A percentile compares a stretch with the other conserved stretches of the same genome.
Evolutionary conservation across 2,113 vertebrate genomes (phyloP).

Genomic region (Megaceryle torquata): DNA sequence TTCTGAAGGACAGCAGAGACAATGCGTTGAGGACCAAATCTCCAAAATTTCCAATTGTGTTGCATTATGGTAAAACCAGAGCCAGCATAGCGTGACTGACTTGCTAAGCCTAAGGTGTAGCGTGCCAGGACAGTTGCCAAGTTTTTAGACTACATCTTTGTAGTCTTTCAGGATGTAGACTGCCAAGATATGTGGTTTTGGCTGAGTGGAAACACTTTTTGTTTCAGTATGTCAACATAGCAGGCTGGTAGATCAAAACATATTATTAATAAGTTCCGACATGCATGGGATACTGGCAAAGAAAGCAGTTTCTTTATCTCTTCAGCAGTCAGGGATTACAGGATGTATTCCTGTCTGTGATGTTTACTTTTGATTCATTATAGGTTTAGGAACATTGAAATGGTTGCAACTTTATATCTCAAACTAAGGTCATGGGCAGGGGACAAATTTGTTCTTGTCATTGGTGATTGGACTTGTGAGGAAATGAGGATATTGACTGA

Average conservation of each 20-base stretch:
- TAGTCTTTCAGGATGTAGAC: conserved; percentile 52
- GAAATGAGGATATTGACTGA: background rate
- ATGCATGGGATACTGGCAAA: conserved; percentile 36
- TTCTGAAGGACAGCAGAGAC: background rate
- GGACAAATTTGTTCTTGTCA: background rate
- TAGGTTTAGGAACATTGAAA: background rate
- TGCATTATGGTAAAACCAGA: conserved; percentile 23
- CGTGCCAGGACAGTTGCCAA: conserved; percentile 58
- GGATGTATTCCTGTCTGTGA: background rate
- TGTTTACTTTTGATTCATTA: conserved; percentile 18
- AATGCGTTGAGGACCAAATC: background rate
- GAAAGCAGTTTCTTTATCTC: conserved; percentile 22
- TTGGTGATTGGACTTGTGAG: background rate
- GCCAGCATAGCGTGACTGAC: conserved; percentile 67
- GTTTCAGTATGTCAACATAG: conserved; percentile 49
- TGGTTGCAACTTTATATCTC: background rate
- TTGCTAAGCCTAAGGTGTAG: conserved; percentile 64
- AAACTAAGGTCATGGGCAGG: background rate
- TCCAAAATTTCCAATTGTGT: background rate
- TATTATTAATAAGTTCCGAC: conserved; percentile 27
- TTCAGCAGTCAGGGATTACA: background rate
- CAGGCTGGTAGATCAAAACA: conserved; percentile 18
- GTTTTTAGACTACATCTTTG: conserved; percentile 46
- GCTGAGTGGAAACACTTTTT: conserved; percentile 53
- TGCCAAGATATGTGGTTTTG: conserved; percentile 69